A percentile compares a stretch with the other conserved stretches of the same genome.
phyloP scores from a whole-genome alignment of 2,797 vertebrate genomes.

The Brotula barbata region DNA sequence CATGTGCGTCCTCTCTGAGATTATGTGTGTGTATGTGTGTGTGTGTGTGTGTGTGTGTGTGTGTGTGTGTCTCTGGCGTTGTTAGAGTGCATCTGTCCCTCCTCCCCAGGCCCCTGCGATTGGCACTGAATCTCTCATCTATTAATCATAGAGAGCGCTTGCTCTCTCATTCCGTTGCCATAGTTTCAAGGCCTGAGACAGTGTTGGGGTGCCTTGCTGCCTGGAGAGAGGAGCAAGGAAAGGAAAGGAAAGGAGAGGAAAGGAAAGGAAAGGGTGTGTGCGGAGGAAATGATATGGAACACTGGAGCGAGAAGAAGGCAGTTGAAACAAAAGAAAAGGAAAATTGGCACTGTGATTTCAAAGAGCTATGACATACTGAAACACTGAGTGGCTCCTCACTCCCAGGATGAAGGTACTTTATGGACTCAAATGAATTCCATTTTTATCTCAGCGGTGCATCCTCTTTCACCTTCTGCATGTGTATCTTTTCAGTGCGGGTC shows the following conservation, averaged over 20 bases:
- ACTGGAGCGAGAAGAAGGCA: slow-evolving; percentile 34
- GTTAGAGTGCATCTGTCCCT: slow-evolving; percentile 78
- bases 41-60: slow-evolving; percentile 42
- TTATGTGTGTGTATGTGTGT: slow-evolving; percentile 15
- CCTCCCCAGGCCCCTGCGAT: slow-evolving; percentile 81
- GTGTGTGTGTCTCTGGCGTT: slow-evolving; percentile 61
- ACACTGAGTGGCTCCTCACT: slow-evolving; percentile 53
- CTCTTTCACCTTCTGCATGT: slow-evolving; percentile 50
- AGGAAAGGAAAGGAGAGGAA: slow-evolving; percentile 71
- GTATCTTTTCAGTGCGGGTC: slow-evolving; percentile 46
- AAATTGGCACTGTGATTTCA: slow-evolving; percentile 74
- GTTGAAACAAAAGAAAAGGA: slow-evolving; percentile 72
- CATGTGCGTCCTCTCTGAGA: slow-evolving; percentile 36
- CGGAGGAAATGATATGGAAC: slow-evolving; percentile 53
- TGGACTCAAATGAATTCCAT: slow-evolving; percentile 78
- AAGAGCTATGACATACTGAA: slow-evolving; percentile 63
- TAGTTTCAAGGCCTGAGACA: slow-evolving; percentile 97
- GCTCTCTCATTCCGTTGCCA: slow-evolving; percentile 98
- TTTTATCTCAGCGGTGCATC: slow-evolving; percentile 73
- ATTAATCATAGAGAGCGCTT: slow-evolving; percentile 98
- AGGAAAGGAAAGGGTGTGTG: slow-evolving; percentile 38
- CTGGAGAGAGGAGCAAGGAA: slow-evolving; percentile 83
- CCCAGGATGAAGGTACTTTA: slow-evolving; percentile 61
- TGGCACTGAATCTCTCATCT: slow-evolving; percentile 95
- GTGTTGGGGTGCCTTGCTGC: slow-evolving; percentile 92